Percentiles rank a stretch among this genome's conserved stretches.
phyloP scores from a whole-genome alignment of 2,113 vertebrate genomes.

The Tichodroma muraria region DNA sequence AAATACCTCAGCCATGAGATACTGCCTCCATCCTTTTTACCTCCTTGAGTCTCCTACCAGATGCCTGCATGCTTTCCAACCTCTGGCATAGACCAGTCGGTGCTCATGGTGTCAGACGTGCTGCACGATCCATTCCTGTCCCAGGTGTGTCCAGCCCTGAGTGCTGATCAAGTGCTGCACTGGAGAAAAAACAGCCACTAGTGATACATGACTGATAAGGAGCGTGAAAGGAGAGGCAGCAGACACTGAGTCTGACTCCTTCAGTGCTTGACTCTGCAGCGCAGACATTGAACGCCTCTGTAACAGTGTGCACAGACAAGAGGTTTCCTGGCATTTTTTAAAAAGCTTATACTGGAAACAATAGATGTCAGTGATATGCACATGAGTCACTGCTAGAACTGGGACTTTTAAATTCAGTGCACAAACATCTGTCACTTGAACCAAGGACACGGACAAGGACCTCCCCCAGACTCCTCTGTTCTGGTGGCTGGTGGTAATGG shows the following conservation, averaged over 20 bases:
- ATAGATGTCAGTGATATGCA: neutral
- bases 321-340: neutral
- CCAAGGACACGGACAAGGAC: neutral
- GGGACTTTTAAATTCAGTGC: neutral
- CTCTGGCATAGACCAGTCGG: neutral
- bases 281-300: neutral
- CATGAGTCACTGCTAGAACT: neutral
- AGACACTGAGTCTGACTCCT: neutral
- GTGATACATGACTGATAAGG: neutral
- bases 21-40: neutral
- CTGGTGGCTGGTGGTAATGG: neutral
- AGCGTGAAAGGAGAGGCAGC: neutral
- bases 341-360: neutral
- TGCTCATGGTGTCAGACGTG: accelerated
- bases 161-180: neutral
- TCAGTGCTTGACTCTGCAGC: neutral
- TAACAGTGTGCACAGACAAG: neutral
- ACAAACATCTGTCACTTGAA: neutral
- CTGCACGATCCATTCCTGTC: neutral
- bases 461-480: neutral
- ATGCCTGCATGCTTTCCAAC: neutral
- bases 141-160: neutral
- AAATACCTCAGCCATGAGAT: neutral
- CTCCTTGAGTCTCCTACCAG: neutral
- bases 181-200: neutral